Evolutionary conservation across 1,140 invertebrate genomes (phyloP), one percentile per base, ranked within the genome.

Genomic region (Babylonia areolata): DNA sequence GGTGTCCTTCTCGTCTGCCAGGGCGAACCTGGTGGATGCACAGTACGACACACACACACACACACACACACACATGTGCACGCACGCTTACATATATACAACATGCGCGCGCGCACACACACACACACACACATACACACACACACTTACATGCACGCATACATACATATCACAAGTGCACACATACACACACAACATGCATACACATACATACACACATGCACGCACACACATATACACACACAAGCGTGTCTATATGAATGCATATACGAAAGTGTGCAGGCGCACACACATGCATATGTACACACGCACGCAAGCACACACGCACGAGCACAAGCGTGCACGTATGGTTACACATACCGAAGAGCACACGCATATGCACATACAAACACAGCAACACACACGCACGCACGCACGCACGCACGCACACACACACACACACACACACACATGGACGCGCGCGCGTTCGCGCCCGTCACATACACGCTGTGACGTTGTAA

Each of bases 1-100:
- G 1, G 84, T 85, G 81, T 92, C 91, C 20, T 90, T 77, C 17
- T 54, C 84, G 31, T 93, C 92, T 23, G 82, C 81, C 54, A 93
- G 84, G 2, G 89, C 73, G 75, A 86, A 92, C 54, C 82, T 85
- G 31, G 3, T n/a, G n/a, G 3, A 64, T 3, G n/a, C 58, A 64
- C 23, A 23, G 20, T n/a, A n/a, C 6, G 6, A 64, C 23, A 64
- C 58, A 64, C 58, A 64, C 58, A 23, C 6, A 23, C 58, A 23
- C 23, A 23, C 58, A 11, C 23, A 23, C 58, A 23, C 58, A 11
- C 58, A 23, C 58, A 64, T 23, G 3, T 23, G 23, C 58, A 23
- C 23, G n/a, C 6, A 64, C 58, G 23, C 58, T 11, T 23, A 64
- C 23, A 64, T 23, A n/a, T n/a, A n/a, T n/a, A n/a, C n/a, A n/a